Evolutionary conservation across 2,797 vertebrate genomes (phyloP).

Genomic region (Arrhamphus sclerolepis): DNA sequence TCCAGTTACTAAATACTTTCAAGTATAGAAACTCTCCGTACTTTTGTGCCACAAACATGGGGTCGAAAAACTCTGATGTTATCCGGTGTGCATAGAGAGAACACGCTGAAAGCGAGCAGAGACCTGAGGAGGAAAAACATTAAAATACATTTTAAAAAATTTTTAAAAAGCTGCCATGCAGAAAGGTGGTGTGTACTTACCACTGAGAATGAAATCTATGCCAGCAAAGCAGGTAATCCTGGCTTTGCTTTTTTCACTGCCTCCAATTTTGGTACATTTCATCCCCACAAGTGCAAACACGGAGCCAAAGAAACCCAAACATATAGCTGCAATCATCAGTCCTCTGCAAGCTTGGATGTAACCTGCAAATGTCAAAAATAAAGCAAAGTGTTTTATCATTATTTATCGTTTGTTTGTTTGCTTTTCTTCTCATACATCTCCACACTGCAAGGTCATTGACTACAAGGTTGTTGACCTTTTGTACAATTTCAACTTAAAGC

Average conservation of each 20-base stretch:
- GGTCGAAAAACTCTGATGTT: slow-evolving; percentile 95
- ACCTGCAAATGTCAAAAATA: slow-evolving; percentile 78
- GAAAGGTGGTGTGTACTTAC: slow-evolving; percentile 73
- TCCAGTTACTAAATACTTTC: neutral
- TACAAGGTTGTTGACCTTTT: slow-evolving; percentile 37
- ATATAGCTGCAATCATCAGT: slow-evolving; percentile 92
- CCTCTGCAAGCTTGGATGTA: slow-evolving; percentile 96
- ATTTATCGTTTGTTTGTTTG: neutral
- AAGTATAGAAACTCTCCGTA: slow-evolving; percentile 74
- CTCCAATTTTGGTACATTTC: slow-evolving; percentile 97
- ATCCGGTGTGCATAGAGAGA: slow-evolving; percentile 96
- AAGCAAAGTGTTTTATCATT: neutral
- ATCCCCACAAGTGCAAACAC: slow-evolving; percentile 90
- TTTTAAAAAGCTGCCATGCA: neutral
- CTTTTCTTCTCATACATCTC: neutral
- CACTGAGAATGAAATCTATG: slow-evolving; percentile 89
- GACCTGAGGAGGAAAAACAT: slow-evolving; percentile 74
- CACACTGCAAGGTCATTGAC: slow-evolving; percentile 32
- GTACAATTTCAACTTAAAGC: slow-evolving; percentile 44
- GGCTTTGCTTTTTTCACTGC: slow-evolving; percentile 89
- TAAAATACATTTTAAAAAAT: neutral
- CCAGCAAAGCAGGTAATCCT: slow-evolving; percentile 89
- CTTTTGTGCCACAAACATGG: slow-evolving; percentile 92
- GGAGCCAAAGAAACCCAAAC: slow-evolving; percentile 91
- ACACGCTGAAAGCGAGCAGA: slow-evolving; percentile 91